phyloP scores from a whole-genome alignment of 1,140 invertebrate genomes.

The Cylas formicarius region DNA sequence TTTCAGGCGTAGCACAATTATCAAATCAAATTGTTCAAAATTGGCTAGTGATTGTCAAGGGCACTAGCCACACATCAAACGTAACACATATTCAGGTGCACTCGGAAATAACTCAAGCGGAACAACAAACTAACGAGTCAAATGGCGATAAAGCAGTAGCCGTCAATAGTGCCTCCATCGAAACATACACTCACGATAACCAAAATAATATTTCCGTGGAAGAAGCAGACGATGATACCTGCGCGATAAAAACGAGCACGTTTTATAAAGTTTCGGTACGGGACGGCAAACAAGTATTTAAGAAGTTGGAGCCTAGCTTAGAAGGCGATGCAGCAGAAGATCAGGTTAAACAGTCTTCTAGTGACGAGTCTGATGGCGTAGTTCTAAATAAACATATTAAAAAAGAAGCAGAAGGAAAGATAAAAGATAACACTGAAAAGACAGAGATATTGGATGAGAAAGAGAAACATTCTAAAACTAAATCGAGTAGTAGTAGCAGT shows the following conservation, averaged over 20 bases:
- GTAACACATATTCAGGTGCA: not conserved
- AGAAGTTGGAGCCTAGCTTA: conserved; percentile 53
- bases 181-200: not conserved
- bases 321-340: conserved; percentile 25
- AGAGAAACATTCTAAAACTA: conserved; percentile 39
- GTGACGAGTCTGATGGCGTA: conserved; percentile 4
- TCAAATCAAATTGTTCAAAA: conserved; percentile 79
- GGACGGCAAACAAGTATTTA: conserved; percentile 65
- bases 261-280: conserved; percentile 63
- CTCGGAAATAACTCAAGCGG: not conserved
- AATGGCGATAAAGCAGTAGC: conserved; percentile 4
- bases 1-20: conserved; percentile 42
- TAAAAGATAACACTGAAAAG: conserved; percentile 33
- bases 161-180: not conserved
- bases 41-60: conserved; percentile 80
- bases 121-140: not conserved
- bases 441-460: conserved; percentile 14
- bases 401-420: conserved; percentile 17
- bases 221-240: conserved; percentile 20
- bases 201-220: conserved; percentile 10
- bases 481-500: conserved; percentile 33
- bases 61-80: conserved; percentile 5
- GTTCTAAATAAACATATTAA: conserved; percentile 28
- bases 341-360: conserved; percentile 9
- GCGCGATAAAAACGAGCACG: conserved; percentile 33